phyloP scores from a whole-genome alignment of 1,140 invertebrate genomes.

The Achatina immaculata region DNA sequence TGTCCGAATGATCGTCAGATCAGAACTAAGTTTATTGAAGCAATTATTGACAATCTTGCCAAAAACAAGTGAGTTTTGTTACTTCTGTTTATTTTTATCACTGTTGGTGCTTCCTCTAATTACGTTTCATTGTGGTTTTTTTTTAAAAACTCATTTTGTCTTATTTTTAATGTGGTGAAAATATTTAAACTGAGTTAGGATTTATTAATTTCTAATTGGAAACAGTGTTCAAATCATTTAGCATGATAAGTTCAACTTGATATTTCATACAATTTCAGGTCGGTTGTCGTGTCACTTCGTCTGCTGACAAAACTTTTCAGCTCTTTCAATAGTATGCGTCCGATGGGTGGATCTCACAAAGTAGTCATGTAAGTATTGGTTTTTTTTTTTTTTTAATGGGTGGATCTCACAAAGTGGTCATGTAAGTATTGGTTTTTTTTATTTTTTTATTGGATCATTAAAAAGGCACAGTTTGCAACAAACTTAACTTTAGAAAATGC shows the following conservation, averaged over 20 bases:
- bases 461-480: neutral
- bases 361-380: slow-evolving; percentile 67
- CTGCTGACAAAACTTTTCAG: slow-evolving; percentile 90
- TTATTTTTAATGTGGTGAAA: too few relatives aligned
- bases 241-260: too few relatives aligned
- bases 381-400: slow-evolving; percentile 46
- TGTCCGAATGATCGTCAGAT: slow-evolving; percentile 89
- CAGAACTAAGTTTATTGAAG: slow-evolving; percentile 94
- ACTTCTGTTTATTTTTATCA: too few relatives aligned
- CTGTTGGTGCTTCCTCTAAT: too few relatives aligned
- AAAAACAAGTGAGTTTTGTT: slow-evolving; percentile 79
- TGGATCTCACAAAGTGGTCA: slow-evolving; percentile 71
- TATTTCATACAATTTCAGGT: slow-evolving; percentile 72
- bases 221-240: too few relatives aligned
- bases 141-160: too few relatives aligned
- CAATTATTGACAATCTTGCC: slow-evolving; percentile 90
- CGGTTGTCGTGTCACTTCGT: slow-evolving; percentile 88
- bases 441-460: slow-evolving; percentile 47
- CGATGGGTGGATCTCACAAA: slow-evolving; percentile 70
- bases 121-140: too few relatives aligned
- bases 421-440: slow-evolving; percentile 57
- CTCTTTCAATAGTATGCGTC: slow-evolving; percentile 89
- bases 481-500: neutral
- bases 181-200: too few relatives aligned
- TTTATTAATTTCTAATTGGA: too few relatives aligned